These are phyloP conservation scores for Cherax destructor DNA, from an alignment of 1,140 invertebrate genomes.

Conservation along the genomic window DNA sequence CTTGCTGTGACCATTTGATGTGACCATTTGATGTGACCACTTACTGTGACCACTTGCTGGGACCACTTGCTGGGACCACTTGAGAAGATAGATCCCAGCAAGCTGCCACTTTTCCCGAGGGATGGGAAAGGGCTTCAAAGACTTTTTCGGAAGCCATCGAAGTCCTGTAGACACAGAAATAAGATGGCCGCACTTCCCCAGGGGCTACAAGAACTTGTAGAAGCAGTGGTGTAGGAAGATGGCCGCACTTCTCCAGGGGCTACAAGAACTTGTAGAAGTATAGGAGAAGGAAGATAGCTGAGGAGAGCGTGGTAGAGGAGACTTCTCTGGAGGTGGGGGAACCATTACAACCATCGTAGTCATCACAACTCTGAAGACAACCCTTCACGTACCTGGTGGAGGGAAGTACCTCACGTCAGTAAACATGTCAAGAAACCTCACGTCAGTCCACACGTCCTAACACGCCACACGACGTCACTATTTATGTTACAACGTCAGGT, in stretches of 20 bases:
- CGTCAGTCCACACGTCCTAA: too few species aligned
- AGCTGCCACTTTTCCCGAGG: too few species aligned
- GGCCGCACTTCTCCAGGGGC: background rate
- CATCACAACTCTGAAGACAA: conserved; percentile 91
- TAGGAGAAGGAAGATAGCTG: conserved; percentile 18
- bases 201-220: conserved; percentile 1
- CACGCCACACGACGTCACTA: too few species aligned
- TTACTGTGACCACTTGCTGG: too few species aligned
- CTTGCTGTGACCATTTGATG: too few species aligned
- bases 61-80: too few species aligned
- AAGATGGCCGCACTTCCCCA: background rate
- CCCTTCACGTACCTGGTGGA: conserved; percentile 86
- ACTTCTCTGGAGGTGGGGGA: conserved; percentile 19
- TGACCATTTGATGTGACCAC: too few species aligned
- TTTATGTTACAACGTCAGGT: too few species aligned
- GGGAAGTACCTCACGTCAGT: background rate
- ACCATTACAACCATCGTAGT: conserved; percentile 88
- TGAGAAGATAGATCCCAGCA: too few species aligned
- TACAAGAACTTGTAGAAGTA: conserved; percentile 9
- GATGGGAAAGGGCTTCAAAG: too few species aligned
- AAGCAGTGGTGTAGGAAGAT: conserved; percentile 18
- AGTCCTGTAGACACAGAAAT: background rate
- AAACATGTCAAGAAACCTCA: too few species aligned
- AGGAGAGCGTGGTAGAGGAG: background rate
- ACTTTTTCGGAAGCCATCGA: too few species aligned